phyloP scores from a whole-genome alignment of 30 jellyfish, hydroid and myxozoan genomes.

The Aurelia aurita region DNA sequence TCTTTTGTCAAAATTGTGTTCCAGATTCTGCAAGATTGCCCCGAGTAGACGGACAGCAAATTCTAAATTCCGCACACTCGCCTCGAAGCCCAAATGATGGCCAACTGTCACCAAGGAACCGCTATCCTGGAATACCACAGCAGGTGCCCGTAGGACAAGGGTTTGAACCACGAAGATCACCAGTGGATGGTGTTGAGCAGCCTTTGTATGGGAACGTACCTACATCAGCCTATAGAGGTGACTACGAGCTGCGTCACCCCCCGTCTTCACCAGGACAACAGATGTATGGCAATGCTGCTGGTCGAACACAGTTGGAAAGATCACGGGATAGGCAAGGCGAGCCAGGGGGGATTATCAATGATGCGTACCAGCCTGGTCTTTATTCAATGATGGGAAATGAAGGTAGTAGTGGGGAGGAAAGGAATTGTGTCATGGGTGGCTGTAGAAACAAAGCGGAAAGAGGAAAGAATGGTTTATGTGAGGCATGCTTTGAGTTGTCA shows the following conservation, averaged over 20 bases:
- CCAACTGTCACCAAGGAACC: neutral
- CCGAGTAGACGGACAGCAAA: neutral
- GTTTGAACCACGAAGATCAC: neutral
- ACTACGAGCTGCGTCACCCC: constrained; percentile 7
- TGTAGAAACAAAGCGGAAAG: constrained; percentile 9
- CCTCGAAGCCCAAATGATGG: neutral
- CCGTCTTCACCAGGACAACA: neutral
- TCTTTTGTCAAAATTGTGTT: constrained; percentile 1
- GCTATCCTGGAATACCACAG: neutral
- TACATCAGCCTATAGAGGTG: neutral
- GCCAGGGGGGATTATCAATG: constrained; percentile 15
- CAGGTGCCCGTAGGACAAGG: too few relatives aligned
- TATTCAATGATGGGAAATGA: constrained; percentile 13
- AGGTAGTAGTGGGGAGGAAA: constrained; percentile 7
- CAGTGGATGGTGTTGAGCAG: neutral
- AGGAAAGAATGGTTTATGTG: constrained; percentile 38
- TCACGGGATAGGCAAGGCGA: too few relatives aligned
- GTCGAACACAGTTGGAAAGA: too few relatives aligned
- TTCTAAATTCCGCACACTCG: neutral
- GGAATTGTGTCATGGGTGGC: constrained; percentile 29
- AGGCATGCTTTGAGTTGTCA: constrained; percentile 31
- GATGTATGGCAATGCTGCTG: neutral
- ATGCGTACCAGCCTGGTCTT: constrained; percentile 51
- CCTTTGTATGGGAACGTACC: constrained; percentile 2
- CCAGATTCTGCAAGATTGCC: neutral